Conservation (phyloP, 2,113 vertebrate genomes). For the Zonotrichia leucophrys region DNA sequence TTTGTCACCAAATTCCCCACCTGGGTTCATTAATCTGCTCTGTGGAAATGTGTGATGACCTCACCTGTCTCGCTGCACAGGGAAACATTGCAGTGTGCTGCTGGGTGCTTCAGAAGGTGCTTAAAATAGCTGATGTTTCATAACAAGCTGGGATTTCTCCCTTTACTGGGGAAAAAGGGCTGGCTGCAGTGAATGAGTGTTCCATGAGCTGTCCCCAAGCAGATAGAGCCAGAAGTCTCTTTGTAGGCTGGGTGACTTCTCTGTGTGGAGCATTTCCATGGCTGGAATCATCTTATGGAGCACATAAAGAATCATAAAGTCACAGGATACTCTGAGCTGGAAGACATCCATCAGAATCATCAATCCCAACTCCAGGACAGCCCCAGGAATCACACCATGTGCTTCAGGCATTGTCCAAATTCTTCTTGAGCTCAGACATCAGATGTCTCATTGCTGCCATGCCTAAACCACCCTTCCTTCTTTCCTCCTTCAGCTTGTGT, state of each 20-base stretch:
- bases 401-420: neutral
- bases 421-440: neutral
- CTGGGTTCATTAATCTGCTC: neutral
- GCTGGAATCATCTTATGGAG: neutral
- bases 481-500: neutral
- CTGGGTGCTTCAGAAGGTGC: conserved; percentile 28
- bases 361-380: neutral
- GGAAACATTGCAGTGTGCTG: neutral
- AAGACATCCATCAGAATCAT: neutral
- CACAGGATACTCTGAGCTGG: neutral
- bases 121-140: conserved; percentile 43
- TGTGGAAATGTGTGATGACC: neutral
- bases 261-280: neutral
- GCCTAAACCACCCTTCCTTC: accelerated
- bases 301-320: neutral
- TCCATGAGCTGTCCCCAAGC: neutral
- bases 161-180: neutral
- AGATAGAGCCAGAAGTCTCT: neutral
- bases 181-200: neutral
- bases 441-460: neutral
- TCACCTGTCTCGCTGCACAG: neutral
- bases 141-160: conserved; percentile 22
- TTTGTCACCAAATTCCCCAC: neutral
- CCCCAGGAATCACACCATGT: neutral
- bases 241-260: neutral